phyloP scores from a whole-genome alignment of 2,113 vertebrate species.

The mouse (Mus musculus) region GRCm39 chr8:44952501-44953000 shows the following conservation, averaged over 20 bases:
- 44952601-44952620: fast-evolving
- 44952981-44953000: background rate
- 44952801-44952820: background rate
- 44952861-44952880: background rate
- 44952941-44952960: background rate
- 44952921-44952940: background rate
- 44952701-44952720: background rate
- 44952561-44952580: background rate
- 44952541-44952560: background rate
- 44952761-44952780: background rate
- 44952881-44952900: background rate
- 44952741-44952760: background rate
- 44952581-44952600: background rate
- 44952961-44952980: background rate
- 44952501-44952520: background rate
- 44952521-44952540: background rate
- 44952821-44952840: background rate
- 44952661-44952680: background rate
- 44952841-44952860: fast-evolving
- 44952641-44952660: background rate
- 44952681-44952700: background rate
- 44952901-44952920: background rate
- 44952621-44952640: background rate
- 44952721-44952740: background rate
- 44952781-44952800: background rate